These are phyloP conservation scores for Selenia dentaria DNA, from an alignment of 2,888 invertebrate genomes.

Conservation along the genomic window DNA sequence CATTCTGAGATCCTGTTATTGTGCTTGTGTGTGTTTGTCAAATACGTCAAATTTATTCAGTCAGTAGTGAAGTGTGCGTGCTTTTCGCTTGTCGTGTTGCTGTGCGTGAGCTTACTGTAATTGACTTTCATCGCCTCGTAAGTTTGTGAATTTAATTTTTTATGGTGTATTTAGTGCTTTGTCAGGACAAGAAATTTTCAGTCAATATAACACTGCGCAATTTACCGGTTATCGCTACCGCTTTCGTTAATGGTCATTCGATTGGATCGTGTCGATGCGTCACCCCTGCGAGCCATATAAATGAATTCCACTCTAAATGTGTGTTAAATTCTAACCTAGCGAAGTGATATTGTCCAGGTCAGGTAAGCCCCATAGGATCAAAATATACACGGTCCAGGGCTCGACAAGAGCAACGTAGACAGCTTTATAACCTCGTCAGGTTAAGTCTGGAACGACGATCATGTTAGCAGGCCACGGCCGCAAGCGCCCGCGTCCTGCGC, in stretches of 20 bases:
- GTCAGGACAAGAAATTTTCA: slow-evolving; percentile 29
- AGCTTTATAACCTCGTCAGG: slow-evolving; percentile 60
- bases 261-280: slow-evolving; percentile 83
- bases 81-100: slow-evolving; percentile 78
- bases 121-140: slow-evolving; percentile 83
- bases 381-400: too few relatives aligned
- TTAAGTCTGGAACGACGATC: slow-evolving; percentile 31
- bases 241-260: too few relatives aligned
- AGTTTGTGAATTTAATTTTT: slow-evolving; percentile 73
- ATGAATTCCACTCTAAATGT: slow-evolving; percentile 55
- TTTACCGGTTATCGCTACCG: slow-evolving; percentile 36
- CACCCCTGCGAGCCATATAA: slow-evolving; percentile 82
- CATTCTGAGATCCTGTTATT: neutral
- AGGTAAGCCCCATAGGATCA: neutral
- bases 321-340: slow-evolving; percentile 5
- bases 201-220: slow-evolving; percentile 26
- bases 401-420: slow-evolving; percentile 18
- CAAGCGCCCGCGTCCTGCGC: slow-evolving; percentile 31
- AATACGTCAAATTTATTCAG: neutral
- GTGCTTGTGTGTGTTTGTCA: slow-evolving; percentile 41
- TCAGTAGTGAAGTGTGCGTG: slow-evolving; percentile 59
- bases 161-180: slow-evolving; percentile 62
- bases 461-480: slow-evolving; percentile 41
- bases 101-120: slow-evolving; percentile 78
- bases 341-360: neutral